Conservation (phyloP, 2,797 vertebrate species). For the Discoglossus pictus region DNA sequence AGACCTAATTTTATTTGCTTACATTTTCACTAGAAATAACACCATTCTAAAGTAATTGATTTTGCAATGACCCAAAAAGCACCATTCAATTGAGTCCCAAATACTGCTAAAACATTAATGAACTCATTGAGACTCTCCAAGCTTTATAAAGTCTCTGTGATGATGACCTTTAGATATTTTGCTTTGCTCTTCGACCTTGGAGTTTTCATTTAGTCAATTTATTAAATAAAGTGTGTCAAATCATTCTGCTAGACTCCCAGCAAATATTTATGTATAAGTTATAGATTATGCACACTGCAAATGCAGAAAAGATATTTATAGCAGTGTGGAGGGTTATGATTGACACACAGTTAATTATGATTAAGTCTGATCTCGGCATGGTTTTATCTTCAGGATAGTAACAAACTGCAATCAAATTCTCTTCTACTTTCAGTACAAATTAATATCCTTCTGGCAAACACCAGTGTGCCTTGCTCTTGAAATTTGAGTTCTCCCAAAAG, state of each 20-base stretch:
- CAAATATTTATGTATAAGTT: conserved; percentile 43
- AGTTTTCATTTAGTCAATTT: conserved; percentile 40
- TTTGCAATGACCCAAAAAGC: too few relatives aligned
- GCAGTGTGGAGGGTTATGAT: conserved; percentile 31
- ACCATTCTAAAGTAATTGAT: too few relatives aligned
- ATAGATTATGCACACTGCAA: conserved; percentile 39
- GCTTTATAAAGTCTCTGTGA: too few relatives aligned
- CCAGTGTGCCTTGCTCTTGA: conserved; percentile 9
- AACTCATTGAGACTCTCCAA: too few relatives aligned
- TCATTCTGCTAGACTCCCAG: conserved; percentile 15
- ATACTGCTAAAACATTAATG: too few relatives aligned
- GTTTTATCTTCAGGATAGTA: conserved; percentile 43
- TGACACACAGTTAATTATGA: conserved; percentile 53
- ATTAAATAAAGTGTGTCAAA: conserved; percentile 43
- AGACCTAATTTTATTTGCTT: too few relatives aligned
- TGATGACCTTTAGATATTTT: conserved; percentile 20
- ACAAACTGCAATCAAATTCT: conserved; percentile 37
- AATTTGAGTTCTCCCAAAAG: conserved; percentile 16
- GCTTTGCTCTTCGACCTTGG: neutral
- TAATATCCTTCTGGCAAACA: conserved; percentile 47
- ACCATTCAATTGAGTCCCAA: too few relatives aligned
- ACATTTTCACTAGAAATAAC: too few relatives aligned
- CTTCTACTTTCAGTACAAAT: conserved; percentile 43
- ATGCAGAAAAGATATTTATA: conserved; percentile 42
- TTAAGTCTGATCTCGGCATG: conserved; percentile 37